A percentile compares a stretch with the other conserved stretches of the same genome.
These are phyloP conservation scores for Sebastes flavidus DNA, from an alignment of 2,797 vertebrate species.

Conservation along the genomic window DNA sequence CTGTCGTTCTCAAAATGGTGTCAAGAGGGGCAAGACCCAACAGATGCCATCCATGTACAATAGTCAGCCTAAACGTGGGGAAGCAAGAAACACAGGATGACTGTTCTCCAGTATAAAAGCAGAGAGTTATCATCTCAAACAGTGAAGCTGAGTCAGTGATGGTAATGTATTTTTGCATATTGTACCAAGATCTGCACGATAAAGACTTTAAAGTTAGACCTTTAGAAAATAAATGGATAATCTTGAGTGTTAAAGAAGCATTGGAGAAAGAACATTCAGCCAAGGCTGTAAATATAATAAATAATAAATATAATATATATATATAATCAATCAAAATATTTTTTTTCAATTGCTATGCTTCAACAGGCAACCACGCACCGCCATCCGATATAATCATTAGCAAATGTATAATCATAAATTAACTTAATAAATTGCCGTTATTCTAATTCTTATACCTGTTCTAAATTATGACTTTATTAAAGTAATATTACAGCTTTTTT, in stretches of 20 bases:
- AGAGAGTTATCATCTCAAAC: background rate
- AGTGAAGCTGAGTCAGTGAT: background rate
- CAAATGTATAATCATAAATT: background rate
- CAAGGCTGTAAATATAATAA: too few relatives aligned
- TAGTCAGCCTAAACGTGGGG: background rate
- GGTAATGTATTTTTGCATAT: background rate
- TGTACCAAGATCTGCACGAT: background rate
- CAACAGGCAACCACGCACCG: background rate
- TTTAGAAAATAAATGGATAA: background rate
- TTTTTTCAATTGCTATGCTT: background rate
- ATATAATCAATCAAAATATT: too few relatives aligned
- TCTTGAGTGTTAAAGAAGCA: background rate
- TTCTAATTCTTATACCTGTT: too few relatives aligned
- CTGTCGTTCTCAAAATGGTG: slow-evolving; percentile 71
- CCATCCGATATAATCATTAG: background rate
- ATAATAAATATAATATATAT: background rate
- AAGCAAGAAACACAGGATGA: background rate
- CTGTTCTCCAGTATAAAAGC: background rate
- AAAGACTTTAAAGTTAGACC: background rate
- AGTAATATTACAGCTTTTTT: too few relatives aligned
- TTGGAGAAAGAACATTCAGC: background rate
- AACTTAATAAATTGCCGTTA: background rate
- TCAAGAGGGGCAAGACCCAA: slow-evolving; percentile 57
- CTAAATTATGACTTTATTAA: too few relatives aligned
- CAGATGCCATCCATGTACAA: slow-evolving; percentile 32